Evolutionary conservation across 2,113 vertebrate species (phyloP), one percentile per base, ranked within the genome.

Genomic region (Eira barbara): DNA sequence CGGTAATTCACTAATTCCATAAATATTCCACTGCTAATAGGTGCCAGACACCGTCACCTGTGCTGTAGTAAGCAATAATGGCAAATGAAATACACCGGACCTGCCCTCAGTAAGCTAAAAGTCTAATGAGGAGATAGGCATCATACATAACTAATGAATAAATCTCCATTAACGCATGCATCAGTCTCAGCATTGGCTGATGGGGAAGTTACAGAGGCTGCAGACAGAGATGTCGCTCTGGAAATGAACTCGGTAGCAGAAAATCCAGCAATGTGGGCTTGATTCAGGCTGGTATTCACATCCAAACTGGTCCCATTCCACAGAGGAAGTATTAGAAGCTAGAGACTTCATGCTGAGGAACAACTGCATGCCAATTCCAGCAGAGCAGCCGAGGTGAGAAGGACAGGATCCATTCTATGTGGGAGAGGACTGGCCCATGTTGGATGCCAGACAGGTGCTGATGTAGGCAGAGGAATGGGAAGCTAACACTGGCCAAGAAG

Each of bases 401-500:
- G 21, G 3, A n/a, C 4, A 18, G 13, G 6, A 61, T 25, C 47
- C 29, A 7, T 15, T 59, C n/a, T 6, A 2, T 1, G 10, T 8
- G 27, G 49, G 14, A 87, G 59, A 59, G 21, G 59, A 27, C 9
- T 23, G 11, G n/a, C 9, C 82, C 15, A 14, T 0, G 5, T 0
- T 78, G 76, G n/a, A 25, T 45, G 34, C 69, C 15, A 52, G 47
- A 69, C 4, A 76, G 18, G 8, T 42, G 74, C 34, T 0, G 0
- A 18, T 13, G 4, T 49, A 23, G 10, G 52, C 8, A 17, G 36
- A 79, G 4, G n/a, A 63, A 61, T 11, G n/a, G 11, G 27, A 81
- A 45, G 42, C 59, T 25, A 71, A 73, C 11, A 55, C 1, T 61
- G 59, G 36, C 42, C 39, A 79, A 87, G 3, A 61, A n/a, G 7